Base-by-base conservation (phyloP, 2,797 vertebrate genomes). In the Onychomys torridus region DNA sequence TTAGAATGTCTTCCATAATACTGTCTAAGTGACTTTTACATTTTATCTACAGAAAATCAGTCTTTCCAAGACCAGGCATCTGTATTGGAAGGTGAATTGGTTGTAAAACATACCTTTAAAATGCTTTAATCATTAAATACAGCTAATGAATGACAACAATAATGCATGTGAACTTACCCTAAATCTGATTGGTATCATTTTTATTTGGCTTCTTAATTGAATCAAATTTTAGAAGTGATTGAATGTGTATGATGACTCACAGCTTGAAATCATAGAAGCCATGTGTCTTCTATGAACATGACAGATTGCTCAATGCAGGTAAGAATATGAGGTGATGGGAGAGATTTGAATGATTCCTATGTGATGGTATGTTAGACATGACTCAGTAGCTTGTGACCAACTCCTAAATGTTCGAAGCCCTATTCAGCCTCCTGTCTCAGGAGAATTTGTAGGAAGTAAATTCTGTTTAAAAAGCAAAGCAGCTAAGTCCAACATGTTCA, bases 21-120 rank as follows among this genome's bases (percentile, higher is more conserved):
- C 27, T 59, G 61, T 89, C 57, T 97, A 96, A 97, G 98, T 98
- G 97, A 96, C 97, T 92, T 98, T 98, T 98, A 93, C 97, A 90
- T 99, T 98, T 99, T 98, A 86, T 99, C 98, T 98, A 89, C 99
- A 99, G 99, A 99, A 98, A 98, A 96, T 98, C 97, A 98, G 49
- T 98, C 77, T 97, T 32, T 98, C 96, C 98, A 98, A 98, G 99
- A 99, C 97, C 98, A 97, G 96, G 78, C 97, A 97, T 97, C 97
- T 98, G 90, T 97, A 95, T 97, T 98, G 78, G 12, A 99, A 99
- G 99, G 99, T 99, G 99, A 99, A 98, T 98, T 98, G 97, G 98
- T 97, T 98, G 98, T 96, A 95, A 92, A 94, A 73, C 97, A 95
- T 94, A 77, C 88, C 37, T 97, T 85, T 97, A 93, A 96, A 98